phyloP scores from a whole-genome alignment of 2,888 invertebrate genomes.

The Lochmaea capreae region DNA sequence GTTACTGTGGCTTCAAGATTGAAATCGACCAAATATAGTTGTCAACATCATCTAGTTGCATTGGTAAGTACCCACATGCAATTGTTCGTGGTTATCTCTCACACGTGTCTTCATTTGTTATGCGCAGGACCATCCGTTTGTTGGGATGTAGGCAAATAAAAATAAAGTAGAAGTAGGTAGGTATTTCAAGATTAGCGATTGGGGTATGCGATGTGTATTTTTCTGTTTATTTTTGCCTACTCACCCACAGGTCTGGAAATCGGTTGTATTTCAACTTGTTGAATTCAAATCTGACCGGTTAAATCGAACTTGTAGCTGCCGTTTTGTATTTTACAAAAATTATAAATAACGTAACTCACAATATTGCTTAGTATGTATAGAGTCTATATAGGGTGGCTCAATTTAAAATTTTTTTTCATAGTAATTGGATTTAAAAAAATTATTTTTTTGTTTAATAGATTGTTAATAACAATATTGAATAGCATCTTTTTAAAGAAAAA shows the following conservation, averaged over 20 bases:
- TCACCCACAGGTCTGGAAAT: constrained; percentile 5
- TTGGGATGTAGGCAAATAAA: constrained; percentile 55
- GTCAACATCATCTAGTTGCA: constrained; percentile 58
- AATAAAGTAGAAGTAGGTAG: constrained; percentile 16
- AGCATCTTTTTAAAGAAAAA: too few relatives aligned
- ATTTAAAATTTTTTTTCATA: too few relatives aligned
- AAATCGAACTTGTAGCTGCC: neutral
- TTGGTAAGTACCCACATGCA: constrained; percentile 61
- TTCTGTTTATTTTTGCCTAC: constrained; percentile 16
- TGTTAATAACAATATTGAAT: too few relatives aligned
- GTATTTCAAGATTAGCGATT: constrained; percentile 9
- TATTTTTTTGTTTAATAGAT: too few relatives aligned
- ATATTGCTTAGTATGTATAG: too few relatives aligned
- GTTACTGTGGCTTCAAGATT: constrained; percentile 55
- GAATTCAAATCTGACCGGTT: constrained; percentile 1
- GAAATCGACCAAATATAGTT: constrained; percentile 62
- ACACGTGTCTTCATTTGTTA: constrained; percentile 58
- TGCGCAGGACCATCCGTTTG: constrained; percentile 54
- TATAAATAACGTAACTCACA: too few relatives aligned
- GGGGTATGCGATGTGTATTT: neutral
- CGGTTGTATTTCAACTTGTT: constrained; percentile 20
- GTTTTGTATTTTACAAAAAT: too few relatives aligned
- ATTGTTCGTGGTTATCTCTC: constrained; percentile 54
- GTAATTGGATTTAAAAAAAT: too few relatives aligned
- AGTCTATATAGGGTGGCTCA: too few relatives aligned